Percentiles rank a stretch among this genome's conserved stretches.
Evolutionary conservation across 2,797 vertebrate species (phyloP).

Genomic region (Aulostomus chinensis): DNA sequence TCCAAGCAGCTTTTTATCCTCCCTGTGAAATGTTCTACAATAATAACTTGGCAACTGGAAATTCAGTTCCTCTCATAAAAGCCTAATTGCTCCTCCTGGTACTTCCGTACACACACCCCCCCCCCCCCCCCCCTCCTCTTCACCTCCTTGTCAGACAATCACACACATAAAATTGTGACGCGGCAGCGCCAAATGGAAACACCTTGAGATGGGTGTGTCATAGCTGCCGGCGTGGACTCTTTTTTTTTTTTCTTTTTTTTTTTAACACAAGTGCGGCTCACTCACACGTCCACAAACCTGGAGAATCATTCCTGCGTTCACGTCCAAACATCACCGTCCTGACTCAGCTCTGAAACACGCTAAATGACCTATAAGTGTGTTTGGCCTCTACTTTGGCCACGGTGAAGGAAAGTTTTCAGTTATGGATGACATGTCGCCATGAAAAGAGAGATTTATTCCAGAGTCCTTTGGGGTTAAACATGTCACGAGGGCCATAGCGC

Average conservation of each 20-base stretch:
- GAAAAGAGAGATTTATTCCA: slow-evolving; percentile 51
- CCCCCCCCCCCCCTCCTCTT: too few relatives aligned
- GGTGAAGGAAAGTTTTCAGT: slow-evolving; percentile 29
- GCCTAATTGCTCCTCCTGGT: slow-evolving; percentile 59
- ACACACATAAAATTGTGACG: slow-evolving; percentile 36
- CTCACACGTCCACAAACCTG: slow-evolving; percentile 7
- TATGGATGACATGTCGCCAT: slow-evolving; percentile 32
- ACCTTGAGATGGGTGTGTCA: slow-evolving; percentile 30
- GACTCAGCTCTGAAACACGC: slow-evolving; percentile 12
- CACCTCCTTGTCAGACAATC: slow-evolving; percentile 22
- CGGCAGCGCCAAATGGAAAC: slow-evolving; percentile 35
- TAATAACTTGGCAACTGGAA: slow-evolving; percentile 54
- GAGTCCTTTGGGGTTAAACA: slow-evolving; percentile 29
- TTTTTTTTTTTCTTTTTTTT: slow-evolving; percentile 24
- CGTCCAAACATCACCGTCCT: slow-evolving; percentile 10
- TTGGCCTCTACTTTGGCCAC: slow-evolving; percentile 25
- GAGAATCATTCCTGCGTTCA: slow-evolving; percentile 8
- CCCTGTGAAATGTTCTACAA: slow-evolving; percentile 30
- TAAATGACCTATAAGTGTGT: slow-evolving; percentile 21
- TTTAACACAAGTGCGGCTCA: not conserved
- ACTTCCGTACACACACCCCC: slow-evolving; percentile 39
- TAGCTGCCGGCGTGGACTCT: slow-evolving; percentile 7
- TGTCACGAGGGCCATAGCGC: slow-evolving; percentile 34
- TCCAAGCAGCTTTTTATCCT: slow-evolving; percentile 22
- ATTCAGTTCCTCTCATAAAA: slow-evolving; percentile 71